Evolutionary conservation across 2,888 invertebrate species (phyloP).

Genomic region (Drosophila kambysellisi): DNA sequence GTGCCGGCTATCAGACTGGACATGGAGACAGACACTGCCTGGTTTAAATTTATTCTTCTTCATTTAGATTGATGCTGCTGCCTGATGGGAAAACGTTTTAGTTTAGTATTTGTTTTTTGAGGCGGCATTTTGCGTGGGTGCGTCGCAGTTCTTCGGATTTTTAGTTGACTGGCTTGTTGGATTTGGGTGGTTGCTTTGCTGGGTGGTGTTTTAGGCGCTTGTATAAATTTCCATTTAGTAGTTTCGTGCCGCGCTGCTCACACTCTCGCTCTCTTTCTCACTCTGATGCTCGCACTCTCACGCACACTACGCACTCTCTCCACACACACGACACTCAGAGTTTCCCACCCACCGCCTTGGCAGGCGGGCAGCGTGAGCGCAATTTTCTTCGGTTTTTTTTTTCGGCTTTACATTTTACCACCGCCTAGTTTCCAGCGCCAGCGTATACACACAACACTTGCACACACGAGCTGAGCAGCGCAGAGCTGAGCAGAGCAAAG

Average conservation of each 20-base stretch:
- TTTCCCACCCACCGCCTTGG: slow-evolving; percentile 61
- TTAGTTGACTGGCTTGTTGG: slow-evolving; percentile 37
- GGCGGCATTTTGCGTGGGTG: slow-evolving; percentile 58
- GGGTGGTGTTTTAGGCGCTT: slow-evolving; percentile 62
- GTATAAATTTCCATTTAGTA: slow-evolving; percentile 76
- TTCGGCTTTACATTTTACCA: slow-evolving; percentile 72
- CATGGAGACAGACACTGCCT: slow-evolving; percentile 21
- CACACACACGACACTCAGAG: slow-evolving; percentile 35
- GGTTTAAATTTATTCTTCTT: background rate
- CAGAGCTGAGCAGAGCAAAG: slow-evolving; percentile 32
- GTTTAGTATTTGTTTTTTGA: slow-evolving; percentile 3
- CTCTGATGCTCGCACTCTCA: slow-evolving; percentile 50
- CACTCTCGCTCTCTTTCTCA: slow-evolving; percentile 41
- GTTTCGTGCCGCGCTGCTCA: slow-evolving; percentile 56
- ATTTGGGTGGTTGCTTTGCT: slow-evolving; percentile 48
- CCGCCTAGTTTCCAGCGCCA: slow-evolving; percentile 79
- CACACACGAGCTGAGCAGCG: slow-evolving; percentile 61
- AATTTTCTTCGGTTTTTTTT: slow-evolving; percentile 62
- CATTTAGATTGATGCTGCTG: slow-evolving; percentile 18
- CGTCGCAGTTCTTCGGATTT: slow-evolving; percentile 43
- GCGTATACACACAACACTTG: slow-evolving; percentile 75
- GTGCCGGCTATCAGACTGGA: slow-evolving; percentile 50
- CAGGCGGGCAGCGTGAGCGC: slow-evolving; percentile 47
- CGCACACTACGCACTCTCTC: slow-evolving; percentile 51
- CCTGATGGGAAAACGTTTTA: slow-evolving; percentile 13